These are phyloP conservation scores for Lymantria dispar DNA, from an alignment of 2,888 invertebrate species.

Conservation along the genomic window DNA sequence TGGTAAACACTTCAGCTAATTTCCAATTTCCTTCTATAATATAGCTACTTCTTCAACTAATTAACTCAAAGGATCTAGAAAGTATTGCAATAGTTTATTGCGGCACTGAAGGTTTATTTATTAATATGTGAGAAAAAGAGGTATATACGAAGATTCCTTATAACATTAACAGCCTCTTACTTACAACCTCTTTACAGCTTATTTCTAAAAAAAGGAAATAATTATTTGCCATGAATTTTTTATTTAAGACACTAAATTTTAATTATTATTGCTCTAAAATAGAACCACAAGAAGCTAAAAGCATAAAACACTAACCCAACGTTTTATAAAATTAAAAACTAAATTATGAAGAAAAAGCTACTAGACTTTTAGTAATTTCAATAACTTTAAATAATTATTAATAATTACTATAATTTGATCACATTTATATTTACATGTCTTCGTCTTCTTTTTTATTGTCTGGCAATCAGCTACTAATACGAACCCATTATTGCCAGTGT, in stretches of 20 bases:
- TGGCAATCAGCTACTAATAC: no score
- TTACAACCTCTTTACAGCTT: conserved; percentile 60
- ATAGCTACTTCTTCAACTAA: no score
- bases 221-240: conserved; percentile 64
- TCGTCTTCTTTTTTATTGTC: no score
- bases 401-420: conserved; percentile 18
- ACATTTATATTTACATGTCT: no score
- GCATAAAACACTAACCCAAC: not conserved
- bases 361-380: not conserved
- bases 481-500: no score
- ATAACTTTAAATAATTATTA: conserved; percentile 39
- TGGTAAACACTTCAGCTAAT: no score
- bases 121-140: conserved; percentile 14
- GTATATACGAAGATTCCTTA: conserved; percentile 43
- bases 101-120: no score
- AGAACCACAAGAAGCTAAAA: not conserved
- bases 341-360: not conserved
- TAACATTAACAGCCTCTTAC: conserved; percentile 62
- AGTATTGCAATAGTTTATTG: no score
- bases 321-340: not conserved
- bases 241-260: conserved; percentile 65
- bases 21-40: no score
- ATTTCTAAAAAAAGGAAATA: conserved; percentile 50
- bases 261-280: conserved; percentile 39
- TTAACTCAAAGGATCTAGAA: no score